A percentile compares a stretch with the other conserved stretches of the same genome.
These are phyloP conservation scores for Coregonus sp. DNA, from an alignment of 2,797 vertebrate species.

Conservation along the genomic window DNA sequence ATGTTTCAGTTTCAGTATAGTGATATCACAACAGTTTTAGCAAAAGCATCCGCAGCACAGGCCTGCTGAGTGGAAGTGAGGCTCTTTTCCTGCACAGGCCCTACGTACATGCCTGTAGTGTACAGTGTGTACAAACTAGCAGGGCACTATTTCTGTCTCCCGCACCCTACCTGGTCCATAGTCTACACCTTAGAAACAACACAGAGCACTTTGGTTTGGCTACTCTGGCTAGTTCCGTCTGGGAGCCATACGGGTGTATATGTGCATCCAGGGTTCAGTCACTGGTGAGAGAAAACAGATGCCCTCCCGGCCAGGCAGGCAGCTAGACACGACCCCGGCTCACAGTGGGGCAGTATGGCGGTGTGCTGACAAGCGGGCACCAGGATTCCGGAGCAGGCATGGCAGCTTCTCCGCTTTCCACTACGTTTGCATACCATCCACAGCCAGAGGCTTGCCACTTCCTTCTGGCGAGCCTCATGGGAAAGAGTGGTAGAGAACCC, in stretches of 20 bases:
- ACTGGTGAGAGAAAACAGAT: conserved; percentile 54
- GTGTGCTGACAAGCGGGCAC: conserved; percentile 37
- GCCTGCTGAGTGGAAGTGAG: background rate
- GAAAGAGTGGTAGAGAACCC: conserved; percentile 59
- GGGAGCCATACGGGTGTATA: background rate
- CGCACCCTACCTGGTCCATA: too few species aligned
- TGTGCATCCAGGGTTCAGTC: conserved; percentile 20
- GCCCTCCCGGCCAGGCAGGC: conserved; percentile 22
- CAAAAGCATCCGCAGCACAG: conserved; percentile 4
- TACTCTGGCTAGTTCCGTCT: too few species aligned
- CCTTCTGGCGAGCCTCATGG: conserved; percentile 68
- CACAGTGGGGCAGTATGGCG: conserved; percentile 20
- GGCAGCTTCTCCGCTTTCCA: conserved; percentile 39
- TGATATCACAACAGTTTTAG: background rate
- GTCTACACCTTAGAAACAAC: background rate
- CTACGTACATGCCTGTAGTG: background rate
- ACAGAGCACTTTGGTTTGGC: background rate
- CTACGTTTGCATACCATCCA: conserved; percentile 40
- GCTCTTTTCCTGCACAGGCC: background rate
- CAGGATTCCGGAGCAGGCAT: conserved; percentile 27
- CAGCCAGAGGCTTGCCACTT: conserved; percentile 65
- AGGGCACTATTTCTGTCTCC: background rate
- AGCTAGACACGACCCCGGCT: conserved; percentile 31
- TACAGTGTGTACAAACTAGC: background rate
- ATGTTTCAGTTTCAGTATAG: background rate